phyloP scores from a whole-genome alignment of 2,888 invertebrate genomes.

The Ommatoiulus sabulosus region DNA sequence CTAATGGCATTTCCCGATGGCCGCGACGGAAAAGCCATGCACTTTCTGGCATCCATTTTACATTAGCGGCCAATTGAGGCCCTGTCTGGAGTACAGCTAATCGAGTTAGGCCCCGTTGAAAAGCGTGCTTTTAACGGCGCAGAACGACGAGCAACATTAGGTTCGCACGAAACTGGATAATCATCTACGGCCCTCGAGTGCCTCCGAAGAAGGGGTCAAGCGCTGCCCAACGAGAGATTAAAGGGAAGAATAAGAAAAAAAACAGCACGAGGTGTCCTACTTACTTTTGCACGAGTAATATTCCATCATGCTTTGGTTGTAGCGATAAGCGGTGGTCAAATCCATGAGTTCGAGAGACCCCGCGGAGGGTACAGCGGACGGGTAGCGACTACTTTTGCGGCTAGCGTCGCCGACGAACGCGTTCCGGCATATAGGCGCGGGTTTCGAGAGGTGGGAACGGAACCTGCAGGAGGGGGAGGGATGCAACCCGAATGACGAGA shows the following conservation, averaged over 20 bases:
- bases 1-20: not conserved
- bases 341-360: conserved; percentile 74
- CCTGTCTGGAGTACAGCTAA: conserved; percentile 56
- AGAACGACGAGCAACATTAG: conserved; percentile 59
- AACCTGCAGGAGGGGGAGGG: not conserved
- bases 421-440: not conserved
- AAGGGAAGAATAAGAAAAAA: not conserved
- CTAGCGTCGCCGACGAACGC: not conserved
- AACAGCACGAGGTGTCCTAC: conserved; percentile 59
- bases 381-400: not conserved
- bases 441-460: not conserved
- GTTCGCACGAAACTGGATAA: conserved; percentile 51
- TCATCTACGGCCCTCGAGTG: not conserved
- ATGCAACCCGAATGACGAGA: not conserved
- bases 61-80: conserved; percentile 44
- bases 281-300: conserved; percentile 83
- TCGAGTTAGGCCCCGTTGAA: conserved; percentile 61
- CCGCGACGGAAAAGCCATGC: not conserved
- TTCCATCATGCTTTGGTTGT: conserved; percentile 99
- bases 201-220: not conserved
- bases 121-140: conserved; percentile 59
- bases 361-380: not conserved
- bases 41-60: conserved; percentile 20
- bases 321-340: conserved; percentile 92
- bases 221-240: not conserved